These are phyloP conservation scores for Sminthurinus aureus DNA, from an alignment of 2,888 invertebrate genomes.

Conservation along the genomic window DNA sequence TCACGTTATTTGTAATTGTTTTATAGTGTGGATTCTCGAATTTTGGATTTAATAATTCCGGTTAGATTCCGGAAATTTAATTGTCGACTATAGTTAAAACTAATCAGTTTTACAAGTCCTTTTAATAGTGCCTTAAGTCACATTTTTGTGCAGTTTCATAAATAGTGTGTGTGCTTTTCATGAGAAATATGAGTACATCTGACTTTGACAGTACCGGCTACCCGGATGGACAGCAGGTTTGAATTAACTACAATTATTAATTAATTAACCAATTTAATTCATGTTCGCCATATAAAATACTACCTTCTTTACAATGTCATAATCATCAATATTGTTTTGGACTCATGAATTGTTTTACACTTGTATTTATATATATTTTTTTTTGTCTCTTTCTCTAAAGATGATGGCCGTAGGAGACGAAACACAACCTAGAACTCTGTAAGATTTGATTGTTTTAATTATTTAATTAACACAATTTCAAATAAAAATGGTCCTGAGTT, in stretches of 20 bases:
- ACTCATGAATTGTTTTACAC: background rate
- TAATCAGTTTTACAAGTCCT: constrained; percentile 20
- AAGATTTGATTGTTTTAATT: constrained; percentile 27
- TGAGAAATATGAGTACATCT: constrained; percentile 36
- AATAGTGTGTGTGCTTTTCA: constrained; percentile 30
- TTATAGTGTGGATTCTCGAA: background rate
- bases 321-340: too few species aligned
- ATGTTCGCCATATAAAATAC: too few species aligned
- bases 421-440: constrained; percentile 89
- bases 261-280: too few species aligned
- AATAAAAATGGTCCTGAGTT: background rate
- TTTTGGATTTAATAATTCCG: constrained; percentile 17
- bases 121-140: constrained; percentile 37
- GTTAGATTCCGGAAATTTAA: constrained; percentile 36
- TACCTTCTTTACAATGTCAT: too few species aligned
- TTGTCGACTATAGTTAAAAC: constrained; percentile 26
- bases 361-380: background rate
- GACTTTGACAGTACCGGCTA: constrained; percentile 26
- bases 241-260: constrained; percentile 8
- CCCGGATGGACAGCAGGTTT: constrained; percentile 37
- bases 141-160: constrained; percentile 27
- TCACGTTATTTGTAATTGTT: background rate
- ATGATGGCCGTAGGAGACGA: constrained; percentile 69
- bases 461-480: background rate
- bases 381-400: constrained; percentile 1